These are phyloP conservation scores for Notarius lentiginosus DNA, from an alignment of 2,113 vertebrate genomes.

Conservation along the genomic window DNA sequence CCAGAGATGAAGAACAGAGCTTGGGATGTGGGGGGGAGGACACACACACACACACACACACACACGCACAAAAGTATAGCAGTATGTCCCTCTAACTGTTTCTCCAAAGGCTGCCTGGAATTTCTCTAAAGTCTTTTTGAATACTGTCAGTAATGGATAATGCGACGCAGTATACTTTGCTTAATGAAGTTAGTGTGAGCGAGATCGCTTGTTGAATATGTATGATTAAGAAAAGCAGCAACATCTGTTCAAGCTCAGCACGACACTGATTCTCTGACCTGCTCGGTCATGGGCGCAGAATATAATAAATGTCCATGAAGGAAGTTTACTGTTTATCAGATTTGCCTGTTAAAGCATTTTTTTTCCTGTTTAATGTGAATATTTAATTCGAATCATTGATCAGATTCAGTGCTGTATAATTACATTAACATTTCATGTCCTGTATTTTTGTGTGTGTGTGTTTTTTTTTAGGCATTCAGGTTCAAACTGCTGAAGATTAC, in stretches of 20 bases:
- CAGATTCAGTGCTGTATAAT: neutral
- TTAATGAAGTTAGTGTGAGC: slow-evolving; percentile 3
- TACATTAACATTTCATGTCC: slow-evolving; percentile 36
- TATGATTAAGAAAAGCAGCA: slow-evolving; percentile 34
- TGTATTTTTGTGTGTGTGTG: slow-evolving; percentile 10
- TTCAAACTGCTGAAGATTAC: slow-evolving; percentile 42
- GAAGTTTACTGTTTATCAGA: neutral
- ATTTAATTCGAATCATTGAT: neutral
- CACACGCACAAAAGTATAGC: slow-evolving; percentile 7
- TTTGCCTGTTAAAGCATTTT: neutral
- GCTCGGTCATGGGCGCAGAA: neutral
- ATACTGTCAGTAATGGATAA: neutral
- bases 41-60: neutral
- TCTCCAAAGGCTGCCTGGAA: slow-evolving; percentile 1
- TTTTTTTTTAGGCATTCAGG: slow-evolving; percentile 39
- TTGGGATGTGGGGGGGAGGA: neutral
- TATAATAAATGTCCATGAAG: neutral
- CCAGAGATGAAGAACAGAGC: slow-evolving; percentile 45
- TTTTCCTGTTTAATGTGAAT: neutral
- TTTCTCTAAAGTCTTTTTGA: slow-evolving; percentile 12
- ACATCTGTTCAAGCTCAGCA: slow-evolving; percentile 31
- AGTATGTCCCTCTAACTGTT: neutral
- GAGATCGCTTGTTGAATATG: neutral
- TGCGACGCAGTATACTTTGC: neutral
- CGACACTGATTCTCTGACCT: slow-evolving; percentile 16